Percentiles rank a stretch among this genome's conserved stretches.
Conservation (phyloP, 2,797 vertebrate genomes). For the Brachyalestes nurse region DNA sequence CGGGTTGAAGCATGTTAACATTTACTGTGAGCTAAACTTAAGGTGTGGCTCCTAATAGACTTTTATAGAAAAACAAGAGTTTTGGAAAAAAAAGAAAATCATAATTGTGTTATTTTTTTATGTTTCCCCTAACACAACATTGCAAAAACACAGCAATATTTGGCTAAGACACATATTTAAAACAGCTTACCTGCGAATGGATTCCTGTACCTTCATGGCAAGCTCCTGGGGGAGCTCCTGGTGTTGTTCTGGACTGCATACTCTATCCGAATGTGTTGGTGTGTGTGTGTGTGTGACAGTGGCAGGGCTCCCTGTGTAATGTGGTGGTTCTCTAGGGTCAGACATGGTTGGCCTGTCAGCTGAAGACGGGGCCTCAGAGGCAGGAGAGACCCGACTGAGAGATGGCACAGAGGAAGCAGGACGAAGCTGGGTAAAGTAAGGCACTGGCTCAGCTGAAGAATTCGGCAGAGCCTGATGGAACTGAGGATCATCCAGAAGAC, state of each 20-base stretch:
- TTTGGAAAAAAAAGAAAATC: no score
- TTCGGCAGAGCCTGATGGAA: conserved; percentile 75
- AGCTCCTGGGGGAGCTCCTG: conserved; percentile 19
- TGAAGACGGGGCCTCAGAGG: not conserved
- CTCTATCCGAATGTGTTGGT: not conserved
- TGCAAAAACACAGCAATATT: not conserved
- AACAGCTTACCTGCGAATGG: conserved; percentile 55
- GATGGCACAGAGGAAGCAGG: conserved; percentile 38
- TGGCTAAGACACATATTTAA: not conserved
- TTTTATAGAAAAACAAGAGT: not conserved
- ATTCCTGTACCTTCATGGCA: conserved; percentile 61
- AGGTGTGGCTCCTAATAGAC: not conserved
- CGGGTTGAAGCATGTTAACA: no score
- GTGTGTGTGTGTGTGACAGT: conserved; percentile 7
- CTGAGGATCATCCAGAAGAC: conserved; percentile 80
- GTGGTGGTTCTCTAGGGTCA: not conserved
- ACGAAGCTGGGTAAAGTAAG: conserved; percentile 78
- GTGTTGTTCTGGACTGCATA: not conserved
- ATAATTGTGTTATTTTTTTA: not conserved
- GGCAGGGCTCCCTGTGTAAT: not conserved
- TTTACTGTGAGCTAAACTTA: not conserved
- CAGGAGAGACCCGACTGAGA: conserved; percentile 22
- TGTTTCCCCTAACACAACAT: not conserved
- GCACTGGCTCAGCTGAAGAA: conserved; percentile 72
- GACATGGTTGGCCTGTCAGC: not conserved